Base-by-base conservation (phyloP, 2,113 vertebrate genomes). In the Upupa epops region DNA sequence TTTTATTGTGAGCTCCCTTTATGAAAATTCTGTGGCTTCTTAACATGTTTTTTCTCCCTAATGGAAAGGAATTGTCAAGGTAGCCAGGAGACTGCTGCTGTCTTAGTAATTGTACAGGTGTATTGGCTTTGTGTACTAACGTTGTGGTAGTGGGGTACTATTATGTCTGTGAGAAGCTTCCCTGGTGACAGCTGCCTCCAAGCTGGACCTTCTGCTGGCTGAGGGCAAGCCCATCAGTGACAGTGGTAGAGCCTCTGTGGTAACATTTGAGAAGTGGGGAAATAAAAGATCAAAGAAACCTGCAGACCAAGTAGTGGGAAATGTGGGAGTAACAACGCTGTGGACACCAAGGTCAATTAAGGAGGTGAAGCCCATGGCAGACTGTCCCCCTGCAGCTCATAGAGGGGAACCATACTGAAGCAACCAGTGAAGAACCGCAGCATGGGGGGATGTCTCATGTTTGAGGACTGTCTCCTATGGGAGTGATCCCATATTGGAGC, bases 131-230 rank as follows among this genome's bases (percentile, higher is more conserved):
- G 18, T 2, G 1, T 29, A 26, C 49, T 56, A 76, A 60, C 31
- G 17, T 31, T 46, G 45, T 22, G 42, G 42, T 6, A 26, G 24
- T 7, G 9, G 68, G 66, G 65, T 14, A 5, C 13, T 18, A 42
- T 42, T 68, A 18, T 22, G 56, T 16, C 40, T 55, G 48, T 11
- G 42, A 80, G 75, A 28, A 74, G 31, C 25, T 72, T n/a, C 29
- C 25, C 15, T 9, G 61, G 12, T 2, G 1, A 6, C n/a, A 42
- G 54, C n/a, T 0, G 1, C 46, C 29, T 42, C 46, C 61, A 40
- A 9, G 20, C 7, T 4, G 32, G 55, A 55, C 28, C 56, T 25
- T 20, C 8, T 19, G 0, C 19, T 46, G 34, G 68, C 32, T 61
- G 61, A 55, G 60, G 68, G 37, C 3, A 4, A 34, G 34, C 17